These are phyloP conservation scores for Ganaspis sp. DNA, from an alignment of 1,140 invertebrate genomes.

Conservation along the genomic window DNA sequence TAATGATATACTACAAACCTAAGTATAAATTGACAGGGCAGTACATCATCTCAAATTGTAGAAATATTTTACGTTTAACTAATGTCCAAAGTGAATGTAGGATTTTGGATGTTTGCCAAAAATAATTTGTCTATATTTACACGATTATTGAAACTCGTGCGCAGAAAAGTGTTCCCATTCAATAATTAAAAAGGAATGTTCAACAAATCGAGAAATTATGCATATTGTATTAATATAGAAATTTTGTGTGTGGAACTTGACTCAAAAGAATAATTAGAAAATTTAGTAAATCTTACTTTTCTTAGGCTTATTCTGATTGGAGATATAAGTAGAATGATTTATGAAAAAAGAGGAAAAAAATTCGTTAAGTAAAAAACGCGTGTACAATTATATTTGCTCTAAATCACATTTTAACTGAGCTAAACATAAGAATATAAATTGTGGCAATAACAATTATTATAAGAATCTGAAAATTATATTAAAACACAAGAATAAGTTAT, in stretches of 20 bases:
- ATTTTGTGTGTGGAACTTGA: neutral
- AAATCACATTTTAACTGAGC: neutral
- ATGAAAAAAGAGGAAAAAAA: no score
- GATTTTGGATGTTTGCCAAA: neutral
- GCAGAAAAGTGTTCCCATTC: neutral
- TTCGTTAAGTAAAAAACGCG: no score
- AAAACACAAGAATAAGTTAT: neutral
- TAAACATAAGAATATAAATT: neutral
- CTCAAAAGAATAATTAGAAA: no score
- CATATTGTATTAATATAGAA: neutral
- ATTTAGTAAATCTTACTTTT: no score
- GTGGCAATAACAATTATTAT: neutral
- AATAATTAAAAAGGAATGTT: neutral
- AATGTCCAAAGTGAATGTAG: neutral
- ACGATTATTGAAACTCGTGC: neutral
- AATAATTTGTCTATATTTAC: neutral
- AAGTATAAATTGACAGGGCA: neutral
- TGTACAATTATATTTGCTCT: no score
- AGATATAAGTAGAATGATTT: no score
- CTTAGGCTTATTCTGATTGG: no score
- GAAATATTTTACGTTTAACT: constrained; percentile 1
- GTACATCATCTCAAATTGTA: neutral
- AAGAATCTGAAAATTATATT: neutral
- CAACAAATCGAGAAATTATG: neutral
- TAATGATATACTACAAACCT: neutral